Evolutionary conservation across 2,888 invertebrate species (phyloP).

Genomic region (Hoplodrina ambigua): DNA sequence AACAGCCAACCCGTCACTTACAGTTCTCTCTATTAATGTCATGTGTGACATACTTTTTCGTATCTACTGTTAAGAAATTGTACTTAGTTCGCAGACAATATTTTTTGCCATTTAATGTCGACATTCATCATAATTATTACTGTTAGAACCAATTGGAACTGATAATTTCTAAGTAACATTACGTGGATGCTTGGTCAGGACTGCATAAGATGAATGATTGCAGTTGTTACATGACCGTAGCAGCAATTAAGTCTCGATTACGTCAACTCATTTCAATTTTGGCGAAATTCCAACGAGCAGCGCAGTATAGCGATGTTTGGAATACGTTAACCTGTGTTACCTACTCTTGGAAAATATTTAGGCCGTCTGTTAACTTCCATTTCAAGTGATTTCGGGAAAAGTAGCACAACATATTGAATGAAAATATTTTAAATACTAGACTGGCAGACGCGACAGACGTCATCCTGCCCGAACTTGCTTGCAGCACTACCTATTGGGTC

Average conservation of each 20-base stretch:
- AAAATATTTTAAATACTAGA: not conserved
- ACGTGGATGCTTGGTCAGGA: conserved; percentile 21
- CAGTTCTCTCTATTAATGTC: conserved; percentile 59
- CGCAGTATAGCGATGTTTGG: conserved; percentile 9
- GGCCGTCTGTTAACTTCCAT: conserved; percentile 26
- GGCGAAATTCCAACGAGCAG: conserved; percentile 46
- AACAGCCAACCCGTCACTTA: conserved; percentile 43
- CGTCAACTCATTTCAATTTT: conserved; percentile 57
- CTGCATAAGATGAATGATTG: conserved; percentile 51
- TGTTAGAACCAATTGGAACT: conserved; percentile 49
- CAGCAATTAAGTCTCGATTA: conserved; percentile 49
- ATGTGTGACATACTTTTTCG: conserved; percentile 59
- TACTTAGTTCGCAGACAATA: conserved; percentile 34
- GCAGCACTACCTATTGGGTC: no score
- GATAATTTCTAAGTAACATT: conserved; percentile 45
- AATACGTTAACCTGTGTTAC: conserved; percentile 21
- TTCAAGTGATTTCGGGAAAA: not conserved
- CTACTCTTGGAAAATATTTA: conserved; percentile 20
- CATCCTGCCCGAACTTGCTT: no score
- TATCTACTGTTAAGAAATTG: conserved; percentile 49
- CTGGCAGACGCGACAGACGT: not conserved
- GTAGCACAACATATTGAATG: not conserved
- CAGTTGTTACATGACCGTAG: conserved; percentile 58
- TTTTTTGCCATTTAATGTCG: conserved; percentile 41
- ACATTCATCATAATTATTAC: conserved; percentile 51